A percentile compares a stretch with the other conserved stretches of the same genome.
Evolutionary conservation across 1,140 invertebrate species (phyloP).

Genomic region (Procambarus clarkii): DNA sequence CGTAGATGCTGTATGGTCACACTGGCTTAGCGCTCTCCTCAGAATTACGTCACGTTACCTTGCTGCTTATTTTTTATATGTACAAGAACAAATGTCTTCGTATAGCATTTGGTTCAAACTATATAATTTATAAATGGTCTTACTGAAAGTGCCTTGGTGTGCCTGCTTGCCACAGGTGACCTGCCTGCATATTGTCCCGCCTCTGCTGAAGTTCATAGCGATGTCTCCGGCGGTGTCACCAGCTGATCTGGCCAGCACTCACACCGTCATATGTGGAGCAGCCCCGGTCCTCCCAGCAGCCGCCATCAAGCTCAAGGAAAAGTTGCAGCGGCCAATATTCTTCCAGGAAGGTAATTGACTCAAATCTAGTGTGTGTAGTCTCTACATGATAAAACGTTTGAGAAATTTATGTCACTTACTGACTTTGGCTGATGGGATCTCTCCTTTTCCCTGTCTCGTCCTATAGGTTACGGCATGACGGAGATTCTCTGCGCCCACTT

Average conservation of each 20-base stretch:
- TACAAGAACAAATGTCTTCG: too few relatives aligned
- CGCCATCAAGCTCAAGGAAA: slow-evolving; percentile 43
- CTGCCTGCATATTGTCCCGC: slow-evolving; percentile 74
- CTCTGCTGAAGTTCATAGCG: slow-evolving; percentile 75
- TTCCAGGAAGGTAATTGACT: slow-evolving; percentile 49
- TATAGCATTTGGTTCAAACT: too few relatives aligned
- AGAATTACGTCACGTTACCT: too few relatives aligned
- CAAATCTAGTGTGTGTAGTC: not conserved
- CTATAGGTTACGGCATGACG: slow-evolving; percentile 65
- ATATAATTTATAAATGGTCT: too few relatives aligned
- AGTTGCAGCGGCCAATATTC: not conserved
- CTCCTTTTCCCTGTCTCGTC: too few relatives aligned
- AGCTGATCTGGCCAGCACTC: slow-evolving; percentile 73
- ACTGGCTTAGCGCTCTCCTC: too few relatives aligned
- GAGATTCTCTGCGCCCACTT: slow-evolving; percentile 55
- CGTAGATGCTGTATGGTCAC: too few relatives aligned
- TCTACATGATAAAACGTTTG: not conserved
- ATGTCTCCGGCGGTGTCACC: slow-evolving; percentile 73
- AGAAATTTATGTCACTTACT: too few relatives aligned
- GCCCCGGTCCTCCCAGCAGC: slow-evolving; percentile 73
- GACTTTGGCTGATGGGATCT: too few relatives aligned
- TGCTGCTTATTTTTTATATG: too few relatives aligned
- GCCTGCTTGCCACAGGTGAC: slow-evolving; percentile 64
- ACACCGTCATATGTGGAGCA: slow-evolving; percentile 74
- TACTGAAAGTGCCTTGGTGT: too few relatives aligned